Conservation (phyloP, 2,888 invertebrate genomes). For the Netelia virgata region DNA sequence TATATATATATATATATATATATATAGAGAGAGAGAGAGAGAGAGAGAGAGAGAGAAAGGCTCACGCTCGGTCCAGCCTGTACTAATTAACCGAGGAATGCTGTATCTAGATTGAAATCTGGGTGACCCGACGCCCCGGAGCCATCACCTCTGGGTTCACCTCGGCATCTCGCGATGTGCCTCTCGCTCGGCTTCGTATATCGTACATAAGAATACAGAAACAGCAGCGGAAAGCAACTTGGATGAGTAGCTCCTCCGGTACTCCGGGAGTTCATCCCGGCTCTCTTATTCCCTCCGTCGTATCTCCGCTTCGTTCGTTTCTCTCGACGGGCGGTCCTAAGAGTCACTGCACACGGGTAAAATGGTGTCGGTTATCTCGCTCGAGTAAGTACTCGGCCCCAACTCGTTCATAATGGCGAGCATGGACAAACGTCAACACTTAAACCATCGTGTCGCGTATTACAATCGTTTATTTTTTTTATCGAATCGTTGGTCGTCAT, state of each 20-base stretch:
- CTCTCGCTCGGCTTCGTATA: slow-evolving; percentile 33
- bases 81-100: slow-evolving; percentile 84
- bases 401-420: slow-evolving; percentile 21
- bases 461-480: not conserved
- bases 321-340: slow-evolving; percentile 60
- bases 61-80: slow-evolving; percentile 81
- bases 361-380: slow-evolving; percentile 54
- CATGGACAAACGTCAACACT: not conserved
- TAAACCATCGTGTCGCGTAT: not conserved
- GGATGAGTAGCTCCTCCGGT: slow-evolving; percentile 66
- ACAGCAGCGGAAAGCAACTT: slow-evolving; percentile 38
- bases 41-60: slow-evolving; percentile 69
- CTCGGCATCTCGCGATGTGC: slow-evolving; percentile 68
- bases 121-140: slow-evolving; percentile 84
- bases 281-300: slow-evolving; percentile 7
- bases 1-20: not conserved
- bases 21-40: slow-evolving; percentile 23
- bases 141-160: slow-evolving; percentile 81
- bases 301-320: slow-evolving; percentile 49
- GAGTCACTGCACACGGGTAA: slow-evolving; percentile 57
- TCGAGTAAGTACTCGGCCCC: slow-evolving; percentile 18
- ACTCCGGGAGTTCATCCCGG: slow-evolving; percentile 61
- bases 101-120: slow-evolving; percentile 85
- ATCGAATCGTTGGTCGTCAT: not conserved
- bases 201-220: slow-evolving; percentile 54